These are phyloP conservation scores for Synanthedon andrenaeformis DNA, from an alignment of 2,888 invertebrate genomes.

Conservation along the genomic window DNA sequence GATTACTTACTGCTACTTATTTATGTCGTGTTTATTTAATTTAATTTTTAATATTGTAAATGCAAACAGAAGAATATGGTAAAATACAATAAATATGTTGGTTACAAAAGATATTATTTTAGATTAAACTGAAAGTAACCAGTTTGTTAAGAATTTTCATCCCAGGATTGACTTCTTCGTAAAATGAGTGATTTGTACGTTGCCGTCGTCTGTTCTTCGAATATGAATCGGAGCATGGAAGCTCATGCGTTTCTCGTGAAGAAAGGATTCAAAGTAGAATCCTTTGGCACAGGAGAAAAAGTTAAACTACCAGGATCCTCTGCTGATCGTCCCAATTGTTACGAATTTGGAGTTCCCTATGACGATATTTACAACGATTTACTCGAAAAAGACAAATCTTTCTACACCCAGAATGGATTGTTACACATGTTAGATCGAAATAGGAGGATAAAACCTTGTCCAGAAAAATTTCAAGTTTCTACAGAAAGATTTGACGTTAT, in stretches of 20 bases:
- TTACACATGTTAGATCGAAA: slow-evolving; percentile 98
- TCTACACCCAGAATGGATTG: slow-evolving; percentile 98
- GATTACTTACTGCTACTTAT: no score
- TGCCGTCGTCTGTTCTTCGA: slow-evolving; percentile 98
- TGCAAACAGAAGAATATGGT: no score
- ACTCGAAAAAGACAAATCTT: slow-evolving; percentile 87
- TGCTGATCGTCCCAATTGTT: slow-evolving; percentile 94
- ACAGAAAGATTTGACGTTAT: slow-evolving; percentile 94
- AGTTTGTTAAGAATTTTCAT: no score
- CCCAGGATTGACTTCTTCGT: no score
- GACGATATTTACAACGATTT: slow-evolving; percentile 97
- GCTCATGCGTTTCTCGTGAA: slow-evolving; percentile 97
- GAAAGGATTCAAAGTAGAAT: slow-evolving; percentile 95
- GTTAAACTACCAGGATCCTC: slow-evolving; percentile 97
- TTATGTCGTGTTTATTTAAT: no score
- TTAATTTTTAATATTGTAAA: no score
- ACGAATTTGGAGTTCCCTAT: slow-evolving; percentile 96
- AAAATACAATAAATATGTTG: no score
- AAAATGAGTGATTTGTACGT: slow-evolving; percentile 73
- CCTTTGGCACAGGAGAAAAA: slow-evolving; percentile 93
- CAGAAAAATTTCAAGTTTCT: slow-evolving; percentile 93
- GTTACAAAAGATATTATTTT: not conserved
- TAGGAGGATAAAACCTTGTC: slow-evolving; percentile 91
- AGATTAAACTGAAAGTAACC: not conserved
- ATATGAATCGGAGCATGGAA: slow-evolving; percentile 99